Evolutionary conservation across 2,113 vertebrate species (phyloP), one percentile per base, ranked within the genome.

Genomic region (Podarcis cretensis): DNA sequence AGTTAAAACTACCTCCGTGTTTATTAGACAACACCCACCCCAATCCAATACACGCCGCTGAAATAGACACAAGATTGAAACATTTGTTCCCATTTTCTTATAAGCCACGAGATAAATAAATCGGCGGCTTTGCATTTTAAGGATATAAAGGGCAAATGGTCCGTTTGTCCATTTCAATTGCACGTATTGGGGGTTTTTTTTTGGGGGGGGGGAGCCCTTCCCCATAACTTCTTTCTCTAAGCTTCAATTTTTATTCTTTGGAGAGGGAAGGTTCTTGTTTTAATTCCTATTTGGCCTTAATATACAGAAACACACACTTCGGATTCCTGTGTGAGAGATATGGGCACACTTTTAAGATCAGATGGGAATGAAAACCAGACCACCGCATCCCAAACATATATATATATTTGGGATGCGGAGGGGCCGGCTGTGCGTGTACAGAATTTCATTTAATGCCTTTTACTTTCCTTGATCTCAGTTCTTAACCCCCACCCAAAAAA

Each of bases 101-200:
- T 14, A 57, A 54, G 18, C 40, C 8, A 32, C 71, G 3, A 8
- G 13, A 48, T 8, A 94, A 92, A 89, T 87, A 54, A 77, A 81
- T 91, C 89, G 81, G 92, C 93, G 88, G 94, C 90, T 96, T 95
- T 74, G 76, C 65, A 74, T 65, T 91, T 93, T 71, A 82, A 83
- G 59, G 9, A 81, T 32, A 18, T 12, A 27, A 6, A 23, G 2
- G 32, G 81, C 25, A 48, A 75, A 81, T 8, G 73, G 84, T 86
- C 81, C 83, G 74, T 68, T 66, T 75, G 20, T 20, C 27, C n/a
- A 23, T 65, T 21, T 81, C 35, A 63, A 10, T 54, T 54, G 48
- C 48, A 54, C 48, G 10, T 54, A 54, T 54, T 10, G 48, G 8
- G 43, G 1, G 10, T 48, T 54, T 10, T 48, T 10, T 10, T 35